A percentile compares a stretch with the other conserved stretches of the same genome.
Evolutionary conservation across 1,140 invertebrate genomes (phyloP).

Genomic region (Mercenaria mercenaria): DNA sequence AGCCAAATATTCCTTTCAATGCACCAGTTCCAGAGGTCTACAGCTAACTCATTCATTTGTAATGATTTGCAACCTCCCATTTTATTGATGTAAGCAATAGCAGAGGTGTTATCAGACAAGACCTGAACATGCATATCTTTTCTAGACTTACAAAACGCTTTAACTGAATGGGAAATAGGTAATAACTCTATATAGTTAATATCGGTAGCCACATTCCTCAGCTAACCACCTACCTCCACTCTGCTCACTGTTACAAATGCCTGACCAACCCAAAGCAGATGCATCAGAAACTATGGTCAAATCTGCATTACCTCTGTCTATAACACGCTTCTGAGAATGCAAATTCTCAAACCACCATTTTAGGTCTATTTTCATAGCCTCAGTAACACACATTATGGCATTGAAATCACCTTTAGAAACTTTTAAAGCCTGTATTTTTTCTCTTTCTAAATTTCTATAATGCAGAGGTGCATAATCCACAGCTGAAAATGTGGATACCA

Average conservation of each 20-base stretch:
- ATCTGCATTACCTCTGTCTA: background rate
- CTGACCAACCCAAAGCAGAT: constrained; percentile 2
- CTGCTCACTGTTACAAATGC: background rate
- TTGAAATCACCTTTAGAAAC: background rate
- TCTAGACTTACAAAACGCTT: too few relatives aligned
- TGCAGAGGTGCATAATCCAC: too few relatives aligned
- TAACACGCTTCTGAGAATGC: background rate
- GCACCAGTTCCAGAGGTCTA: too few relatives aligned
- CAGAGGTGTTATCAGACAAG: background rate
- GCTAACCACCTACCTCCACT: constrained; percentile 32
- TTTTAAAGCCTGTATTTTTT: constrained; percentile 11
- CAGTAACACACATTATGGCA: background rate
- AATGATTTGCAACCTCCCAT: background rate
- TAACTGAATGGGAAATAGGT: background rate
- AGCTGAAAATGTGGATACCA: too few relatives aligned
- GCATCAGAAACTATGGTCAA: constrained; percentile 10
- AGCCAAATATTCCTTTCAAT: too few relatives aligned
- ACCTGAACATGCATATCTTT: background rate
- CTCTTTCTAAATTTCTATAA: too few relatives aligned
- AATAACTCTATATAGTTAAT: constrained; percentile 12
- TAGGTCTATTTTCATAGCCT: constrained; percentile 1
- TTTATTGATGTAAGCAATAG: background rate
- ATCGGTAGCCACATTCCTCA: background rate
- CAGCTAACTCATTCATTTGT: background rate
- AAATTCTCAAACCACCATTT: constrained; percentile 30